These are phyloP conservation scores for Amphimallon solstitiale DNA, from an alignment of 2,888 invertebrate species.

Conservation along the genomic window DNA sequence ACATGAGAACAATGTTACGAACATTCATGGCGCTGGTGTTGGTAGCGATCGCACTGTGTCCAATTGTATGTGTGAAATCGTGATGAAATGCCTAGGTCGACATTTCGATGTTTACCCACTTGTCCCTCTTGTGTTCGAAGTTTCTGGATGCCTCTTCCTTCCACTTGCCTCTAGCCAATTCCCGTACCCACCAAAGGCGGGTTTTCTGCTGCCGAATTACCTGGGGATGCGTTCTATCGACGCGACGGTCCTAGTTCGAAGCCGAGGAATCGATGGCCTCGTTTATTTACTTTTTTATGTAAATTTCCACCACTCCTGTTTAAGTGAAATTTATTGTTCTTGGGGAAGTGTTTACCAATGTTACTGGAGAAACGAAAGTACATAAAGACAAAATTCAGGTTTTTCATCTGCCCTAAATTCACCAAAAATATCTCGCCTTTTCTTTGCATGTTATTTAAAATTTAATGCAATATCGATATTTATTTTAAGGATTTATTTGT, in stretches of 20 bases:
- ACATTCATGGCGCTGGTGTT: neutral
- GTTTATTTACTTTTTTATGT: constrained; percentile 23
- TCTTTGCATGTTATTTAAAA: too few species aligned
- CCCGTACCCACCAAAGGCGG: neutral
- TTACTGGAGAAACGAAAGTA: too few species aligned
- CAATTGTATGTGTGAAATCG: constrained; percentile 6
- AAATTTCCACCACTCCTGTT: constrained; percentile 8
- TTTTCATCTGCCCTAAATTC: too few species aligned
- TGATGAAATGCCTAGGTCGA: constrained; percentile 21
- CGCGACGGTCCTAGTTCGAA: neutral
- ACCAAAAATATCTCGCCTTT: too few species aligned
- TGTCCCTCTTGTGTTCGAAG: neutral
- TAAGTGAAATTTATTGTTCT: constrained; percentile 23
- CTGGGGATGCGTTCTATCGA: neutral
- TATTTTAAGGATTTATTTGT: too few species aligned
- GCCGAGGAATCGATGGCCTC: constrained; percentile 2
- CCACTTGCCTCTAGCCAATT: neutral
- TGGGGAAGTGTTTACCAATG: constrained; percentile 3
- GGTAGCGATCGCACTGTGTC: constrained; percentile 2
- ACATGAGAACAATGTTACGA: constrained; percentile 15
- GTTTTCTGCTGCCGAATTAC: constrained; percentile 6
- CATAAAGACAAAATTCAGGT: too few species aligned
- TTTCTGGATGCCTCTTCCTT: neutral
- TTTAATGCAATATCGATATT: too few species aligned
- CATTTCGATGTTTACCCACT: constrained; percentile 7